phyloP scores from a whole-genome alignment of 2,113 vertebrate species.

The Ibidorhyncha struthersii region DNA sequence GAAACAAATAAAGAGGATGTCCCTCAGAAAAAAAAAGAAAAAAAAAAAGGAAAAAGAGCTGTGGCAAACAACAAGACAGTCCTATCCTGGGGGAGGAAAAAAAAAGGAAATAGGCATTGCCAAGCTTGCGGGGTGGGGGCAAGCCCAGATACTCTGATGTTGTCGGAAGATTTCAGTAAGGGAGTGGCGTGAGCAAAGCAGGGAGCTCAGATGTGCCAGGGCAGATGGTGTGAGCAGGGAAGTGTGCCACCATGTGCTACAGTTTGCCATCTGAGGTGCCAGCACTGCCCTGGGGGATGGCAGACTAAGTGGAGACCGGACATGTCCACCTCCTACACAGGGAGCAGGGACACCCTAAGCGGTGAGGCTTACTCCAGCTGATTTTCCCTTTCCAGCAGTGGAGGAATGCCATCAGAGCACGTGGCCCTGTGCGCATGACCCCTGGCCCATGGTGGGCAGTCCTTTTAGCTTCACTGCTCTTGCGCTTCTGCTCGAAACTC shows the following conservation, averaged over 20 bases:
- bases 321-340: not conserved
- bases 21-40: not conserved
- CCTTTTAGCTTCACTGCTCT: not conserved
- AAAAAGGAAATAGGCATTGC: not conserved
- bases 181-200: not conserved
- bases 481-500: not conserved
- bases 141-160: not conserved
- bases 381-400: not conserved
- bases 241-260: not conserved
- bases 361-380: not conserved
- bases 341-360: not conserved
- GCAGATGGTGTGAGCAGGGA: not conserved
- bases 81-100: not conserved
- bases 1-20: not conserved
- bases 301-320: not conserved
- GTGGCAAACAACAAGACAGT: not conserved
- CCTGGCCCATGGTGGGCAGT: not conserved
- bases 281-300: not conserved
- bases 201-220: not conserved
- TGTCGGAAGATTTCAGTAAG: not conserved
- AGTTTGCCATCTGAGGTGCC: not conserved
- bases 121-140: not conserved
- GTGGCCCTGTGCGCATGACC: rapidly evolving
- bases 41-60: not conserved
- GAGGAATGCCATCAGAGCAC: not conserved